phyloP scores from a whole-genome alignment of 2,888 invertebrate genomes.

The Cheilosia scutellata region DNA sequence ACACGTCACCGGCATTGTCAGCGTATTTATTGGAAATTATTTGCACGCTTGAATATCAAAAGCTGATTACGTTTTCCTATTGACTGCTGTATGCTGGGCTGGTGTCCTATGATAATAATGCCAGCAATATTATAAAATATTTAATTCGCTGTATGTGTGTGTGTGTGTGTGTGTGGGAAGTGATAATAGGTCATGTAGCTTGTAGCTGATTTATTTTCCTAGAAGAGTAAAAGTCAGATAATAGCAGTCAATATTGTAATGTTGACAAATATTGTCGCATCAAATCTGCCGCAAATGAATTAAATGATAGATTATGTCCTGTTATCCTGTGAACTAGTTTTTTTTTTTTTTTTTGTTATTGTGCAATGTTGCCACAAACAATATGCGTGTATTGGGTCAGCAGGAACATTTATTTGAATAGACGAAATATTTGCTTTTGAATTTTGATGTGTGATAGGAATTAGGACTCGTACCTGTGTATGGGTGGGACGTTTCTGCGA shows the following conservation, averaged over 20 bases:
- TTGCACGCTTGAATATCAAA: conserved; percentile 66
- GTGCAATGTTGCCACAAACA: neutral
- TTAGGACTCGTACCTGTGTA: too few relatives aligned
- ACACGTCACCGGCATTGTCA: conserved; percentile 59
- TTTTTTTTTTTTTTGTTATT: neutral
- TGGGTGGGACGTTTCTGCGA: too few relatives aligned
- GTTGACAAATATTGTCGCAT: conserved; percentile 54
- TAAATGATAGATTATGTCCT: conserved; percentile 39
- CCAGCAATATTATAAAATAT: conserved; percentile 48
- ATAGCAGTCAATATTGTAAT: conserved; percentile 35
- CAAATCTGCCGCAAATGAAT: conserved; percentile 28
- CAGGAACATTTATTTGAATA: neutral
- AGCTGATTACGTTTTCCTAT: conserved; percentile 63
- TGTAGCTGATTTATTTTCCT: conserved; percentile 46
- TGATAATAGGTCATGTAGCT: conserved; percentile 5
- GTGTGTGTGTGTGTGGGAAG: neutral
- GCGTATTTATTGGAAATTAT: conserved; percentile 61
- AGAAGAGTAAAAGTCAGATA: conserved; percentile 59
- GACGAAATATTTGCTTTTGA: neutral
- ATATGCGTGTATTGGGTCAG: neutral
- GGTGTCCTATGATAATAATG: conserved; percentile 21
- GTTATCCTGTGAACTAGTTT: neutral
- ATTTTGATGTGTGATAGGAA: too few relatives aligned
- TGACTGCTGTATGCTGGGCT: conserved; percentile 20
- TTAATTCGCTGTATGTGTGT: conserved; percentile 5